Base-by-base conservation (phyloP, 2,888 invertebrate species). In the Notodonta ziczac region DNA sequence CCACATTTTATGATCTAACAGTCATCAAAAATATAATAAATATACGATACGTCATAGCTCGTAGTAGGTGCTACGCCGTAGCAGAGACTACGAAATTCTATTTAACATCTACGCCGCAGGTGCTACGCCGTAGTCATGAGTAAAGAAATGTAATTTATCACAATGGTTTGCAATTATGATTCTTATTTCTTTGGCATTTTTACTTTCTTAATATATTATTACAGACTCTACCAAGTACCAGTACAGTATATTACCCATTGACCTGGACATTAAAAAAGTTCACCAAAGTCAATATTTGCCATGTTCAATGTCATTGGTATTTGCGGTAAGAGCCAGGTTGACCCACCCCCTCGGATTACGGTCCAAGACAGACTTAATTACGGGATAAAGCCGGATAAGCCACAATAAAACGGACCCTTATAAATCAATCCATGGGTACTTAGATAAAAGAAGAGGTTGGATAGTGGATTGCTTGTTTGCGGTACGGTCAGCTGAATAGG, bases 341-440 rank as follows among this genome's bases (percentile, higher is more conserved):
- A 77, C 78, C 80, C 76, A 61, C 61, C 59, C 65, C 70, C 69
- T 74, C 70, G 82, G 85, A 83, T 87, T 86, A 86, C 78, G 77
- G 67, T 70, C 65, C 66, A 71, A 85, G 78, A 81, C 82, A 69
- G 74, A 84, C 84, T 86, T 88, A 88, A 88, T 88, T 88, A 87
- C 84, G 70, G 85, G 86, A 84, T 87, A 86, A 85, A 80, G 77
- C 70, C 72, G 81, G 80, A 80, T 85, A 85, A 86, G 83, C 85
- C 80, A 80, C 81, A 83, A 80, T 84, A 84, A 84, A 85, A 82
- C 78, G 77, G 68, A 83, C 84, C 86, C 74, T 79, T 79, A 84
- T 86, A 87, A 85, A 87, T 88, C 88, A 88, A 88, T 88, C 88
- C 59, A 66, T 53, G 59, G 62, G 67, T 67, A 75, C 69, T 71